Percentiles rank a stretch among this genome's conserved stretches.
Evolutionary conservation across 2,797 vertebrate species (phyloP).

Genomic region (Ispidina picta): DNA sequence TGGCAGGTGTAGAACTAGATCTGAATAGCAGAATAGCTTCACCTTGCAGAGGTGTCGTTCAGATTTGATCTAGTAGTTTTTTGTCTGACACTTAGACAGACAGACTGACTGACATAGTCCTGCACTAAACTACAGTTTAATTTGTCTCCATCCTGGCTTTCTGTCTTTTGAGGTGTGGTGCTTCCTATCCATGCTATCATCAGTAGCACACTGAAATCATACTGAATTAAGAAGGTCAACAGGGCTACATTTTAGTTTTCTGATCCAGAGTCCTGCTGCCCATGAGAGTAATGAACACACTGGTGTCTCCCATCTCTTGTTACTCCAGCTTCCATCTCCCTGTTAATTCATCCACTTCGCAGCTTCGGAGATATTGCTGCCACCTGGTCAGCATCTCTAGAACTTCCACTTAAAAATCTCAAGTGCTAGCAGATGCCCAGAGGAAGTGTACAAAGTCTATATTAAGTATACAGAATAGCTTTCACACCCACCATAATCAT

Average conservation of each 20-base stretch:
- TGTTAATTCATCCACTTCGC: not conserved
- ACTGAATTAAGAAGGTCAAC: not conserved
- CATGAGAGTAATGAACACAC: not conserved
- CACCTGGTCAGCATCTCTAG: not conserved
- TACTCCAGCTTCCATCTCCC: not conserved
- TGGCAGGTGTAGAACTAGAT: not conserved
- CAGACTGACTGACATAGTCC: not conserved
- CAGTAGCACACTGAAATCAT: not conserved
- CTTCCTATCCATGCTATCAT: not conserved
- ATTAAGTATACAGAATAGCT: constrained; percentile 27
- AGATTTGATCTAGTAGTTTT: not conserved
- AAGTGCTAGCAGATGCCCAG: constrained; percentile 50
- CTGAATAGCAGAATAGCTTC: not conserved
- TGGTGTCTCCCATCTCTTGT: not conserved
- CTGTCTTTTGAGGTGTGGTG: not conserved
- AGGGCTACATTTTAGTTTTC: not conserved
- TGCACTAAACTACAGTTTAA: not conserved
- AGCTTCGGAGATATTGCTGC: not conserved
- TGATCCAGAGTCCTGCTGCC: not conserved
- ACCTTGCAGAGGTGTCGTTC: not conserved
- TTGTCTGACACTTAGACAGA: not conserved
- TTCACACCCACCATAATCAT: constrained; percentile 5
- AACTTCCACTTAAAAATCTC: constrained; percentile 17
- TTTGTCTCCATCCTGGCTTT: not conserved
- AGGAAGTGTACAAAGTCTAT: not conserved